Evolutionary conservation across 2,888 invertebrate species (phyloP).

Genomic region (Parnassius mnemosyne): DNA sequence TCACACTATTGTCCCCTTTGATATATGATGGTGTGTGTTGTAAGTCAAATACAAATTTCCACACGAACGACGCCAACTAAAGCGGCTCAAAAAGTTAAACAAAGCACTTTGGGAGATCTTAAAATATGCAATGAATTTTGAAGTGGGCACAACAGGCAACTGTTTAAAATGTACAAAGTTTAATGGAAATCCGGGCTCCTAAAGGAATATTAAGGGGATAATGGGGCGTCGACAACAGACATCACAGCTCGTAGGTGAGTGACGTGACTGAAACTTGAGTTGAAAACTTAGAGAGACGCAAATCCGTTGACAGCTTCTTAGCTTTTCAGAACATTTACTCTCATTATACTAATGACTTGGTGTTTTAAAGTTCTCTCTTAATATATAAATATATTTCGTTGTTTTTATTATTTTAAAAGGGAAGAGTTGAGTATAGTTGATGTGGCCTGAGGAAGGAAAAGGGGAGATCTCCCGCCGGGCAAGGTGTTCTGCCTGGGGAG

Average conservation of each 20-base stretch:
- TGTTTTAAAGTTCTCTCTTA: not conserved
- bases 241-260: conserved; percentile 30
- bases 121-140: conserved; percentile 72
- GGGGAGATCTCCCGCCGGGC: too few relatives aligned
- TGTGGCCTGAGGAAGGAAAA: too few relatives aligned
- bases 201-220: conserved; percentile 65
- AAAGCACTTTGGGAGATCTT: conserved; percentile 64
- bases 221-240: conserved; percentile 42
- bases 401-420: too few relatives aligned
- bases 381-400: too few relatives aligned
- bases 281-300: not conserved
- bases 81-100: conserved; percentile 64
- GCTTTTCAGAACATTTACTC: not conserved
- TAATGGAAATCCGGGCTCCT: conserved; percentile 63
- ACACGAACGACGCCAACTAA: conserved; percentile 41
- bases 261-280: not conserved
- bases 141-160: conserved; percentile 63
- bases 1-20: conserved; percentile 10
- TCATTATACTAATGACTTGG: not conserved
- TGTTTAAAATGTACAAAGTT: conserved; percentile 74
- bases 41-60: conserved; percentile 40
- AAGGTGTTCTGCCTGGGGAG: too few relatives aligned
- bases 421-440: too few relatives aligned
- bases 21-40: conserved; percentile 20
- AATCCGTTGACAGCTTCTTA: not conserved